These are phyloP conservation scores for Pheosia gnoma DNA, from an alignment of 2,888 invertebrate genomes.

Conservation along the genomic window DNA sequence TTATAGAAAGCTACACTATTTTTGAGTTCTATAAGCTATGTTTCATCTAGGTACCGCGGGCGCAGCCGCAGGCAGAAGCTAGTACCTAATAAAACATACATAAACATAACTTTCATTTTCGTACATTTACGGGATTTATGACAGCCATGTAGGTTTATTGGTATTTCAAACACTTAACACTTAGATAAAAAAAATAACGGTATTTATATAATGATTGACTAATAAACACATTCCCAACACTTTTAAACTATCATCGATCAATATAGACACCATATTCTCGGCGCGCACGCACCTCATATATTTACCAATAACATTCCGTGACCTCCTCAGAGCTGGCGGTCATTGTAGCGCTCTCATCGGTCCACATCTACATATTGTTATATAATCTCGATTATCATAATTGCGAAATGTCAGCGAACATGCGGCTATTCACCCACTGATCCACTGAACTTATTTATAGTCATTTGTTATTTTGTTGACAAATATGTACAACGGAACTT, in stretches of 20 bases:
- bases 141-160: too few relatives aligned
- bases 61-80: too few relatives aligned
- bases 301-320: constrained; percentile 5
- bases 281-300: constrained; percentile 9
- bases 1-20: too few relatives aligned
- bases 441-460: constrained; percentile 29
- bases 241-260: neutral
- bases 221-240: neutral
- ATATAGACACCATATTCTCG: neutral
- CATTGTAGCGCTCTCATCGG: constrained; percentile 38
- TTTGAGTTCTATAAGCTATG: too few relatives aligned
- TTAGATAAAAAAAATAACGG: too few relatives aligned
- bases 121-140: too few relatives aligned
- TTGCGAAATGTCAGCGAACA: constrained; percentile 36
- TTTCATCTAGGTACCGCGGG: too few relatives aligned
- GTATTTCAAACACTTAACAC: too few relatives aligned
- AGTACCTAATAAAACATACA: too few relatives aligned
- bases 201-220: neutral
- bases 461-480: constrained; percentile 17
- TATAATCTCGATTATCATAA: constrained; percentile 47
- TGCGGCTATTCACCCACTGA: constrained; percentile 32
- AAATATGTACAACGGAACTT: neutral
- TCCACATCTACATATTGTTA: constrained; percentile 48
- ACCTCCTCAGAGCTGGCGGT: constrained; percentile 30
- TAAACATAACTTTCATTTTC: too few relatives aligned